Evolutionary conservation across 2,113 vertebrate genomes (phyloP).

Genomic region (Pithys albifrons): DNA sequence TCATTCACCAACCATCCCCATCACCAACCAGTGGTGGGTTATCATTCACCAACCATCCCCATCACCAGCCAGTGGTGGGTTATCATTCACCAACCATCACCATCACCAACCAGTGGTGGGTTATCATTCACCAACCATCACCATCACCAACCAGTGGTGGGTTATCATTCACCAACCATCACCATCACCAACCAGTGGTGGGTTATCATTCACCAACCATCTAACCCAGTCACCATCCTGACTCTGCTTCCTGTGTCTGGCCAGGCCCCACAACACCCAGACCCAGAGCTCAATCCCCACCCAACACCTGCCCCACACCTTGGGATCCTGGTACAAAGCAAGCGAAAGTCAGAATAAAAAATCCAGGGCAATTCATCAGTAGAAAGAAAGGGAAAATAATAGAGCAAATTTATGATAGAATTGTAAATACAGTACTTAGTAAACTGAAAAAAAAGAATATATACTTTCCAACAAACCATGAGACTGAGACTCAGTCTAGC

Average conservation of each 20-base stretch:
- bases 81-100: too few relatives aligned
- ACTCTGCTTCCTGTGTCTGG: fast-evolving
- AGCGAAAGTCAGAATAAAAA: neutral
- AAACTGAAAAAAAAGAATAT: neutral
- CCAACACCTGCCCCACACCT: fast-evolving
- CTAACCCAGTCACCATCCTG: neutral
- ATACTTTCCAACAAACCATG: neutral
- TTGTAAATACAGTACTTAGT: neutral
- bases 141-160: neutral
- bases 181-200: too few relatives aligned
- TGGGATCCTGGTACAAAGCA: neutral
- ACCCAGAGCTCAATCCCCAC: neutral
- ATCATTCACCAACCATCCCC: neutral
- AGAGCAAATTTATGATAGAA: neutral
- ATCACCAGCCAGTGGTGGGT: neutral
- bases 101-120: too few relatives aligned
- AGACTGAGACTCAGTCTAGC: neutral
- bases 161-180: neutral
- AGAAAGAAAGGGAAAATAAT: neutral
- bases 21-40: too few relatives aligned
- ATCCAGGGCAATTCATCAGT: neutral
- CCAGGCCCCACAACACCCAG: too few relatives aligned
- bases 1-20: too few relatives aligned
- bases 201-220: neutral
- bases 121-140: neutral